Percentiles rank a stretch among this genome's conserved stretches.
These are phyloP conservation scores for Drosophila erecta DNA, from an alignment of 1,140 invertebrate species.

Conservation along the genomic window DNA sequence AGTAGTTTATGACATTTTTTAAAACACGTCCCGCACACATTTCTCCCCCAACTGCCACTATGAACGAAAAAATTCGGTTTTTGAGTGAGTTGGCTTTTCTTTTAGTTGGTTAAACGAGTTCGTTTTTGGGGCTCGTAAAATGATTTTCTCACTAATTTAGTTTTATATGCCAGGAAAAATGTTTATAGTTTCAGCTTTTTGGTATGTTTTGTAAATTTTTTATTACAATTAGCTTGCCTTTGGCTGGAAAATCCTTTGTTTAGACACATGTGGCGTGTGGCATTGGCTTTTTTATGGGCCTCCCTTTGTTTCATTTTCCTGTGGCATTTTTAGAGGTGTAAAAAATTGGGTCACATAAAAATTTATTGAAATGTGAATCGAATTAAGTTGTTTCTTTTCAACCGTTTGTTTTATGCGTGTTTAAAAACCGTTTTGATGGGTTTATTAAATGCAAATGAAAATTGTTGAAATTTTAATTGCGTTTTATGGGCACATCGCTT, in stretches of 20 bases:
- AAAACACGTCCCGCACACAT: constrained; percentile 66
- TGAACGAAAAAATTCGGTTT: constrained; percentile 1
- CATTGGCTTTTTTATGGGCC: constrained; percentile 48
- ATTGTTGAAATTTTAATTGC: constrained; percentile 77
- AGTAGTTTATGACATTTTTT: constrained; percentile 77
- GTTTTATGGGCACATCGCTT: constrained; percentile 56
- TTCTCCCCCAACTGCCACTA: constrained; percentile 21
- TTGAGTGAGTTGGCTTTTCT: constrained; percentile 5
- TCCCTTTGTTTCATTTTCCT: constrained; percentile 24
- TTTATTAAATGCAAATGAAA: constrained; percentile 83
- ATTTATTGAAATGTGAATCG: constrained; percentile 56
- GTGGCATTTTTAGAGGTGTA: constrained; percentile 75
- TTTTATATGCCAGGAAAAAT: constrained; percentile 64
- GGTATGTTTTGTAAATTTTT: constrained; percentile 37
- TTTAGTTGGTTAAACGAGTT: constrained; percentile 36
- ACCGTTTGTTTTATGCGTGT: constrained; percentile 40
- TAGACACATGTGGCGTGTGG: constrained; percentile 72
- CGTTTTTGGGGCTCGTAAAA: constrained; percentile 59
- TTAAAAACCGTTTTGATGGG: constrained; percentile 63
- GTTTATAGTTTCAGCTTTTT: constrained; percentile 70
- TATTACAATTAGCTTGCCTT: constrained; percentile 65
- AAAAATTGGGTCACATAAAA: constrained; percentile 77
- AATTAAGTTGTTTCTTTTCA: constrained; percentile 54
- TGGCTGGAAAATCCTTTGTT: constrained; percentile 70
- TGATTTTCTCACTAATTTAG: constrained; percentile 75